These are phyloP conservation scores for Heliconius eleuchia DNA, from an alignment of 1,140 invertebrate genomes.

Conservation along the genomic window DNA sequence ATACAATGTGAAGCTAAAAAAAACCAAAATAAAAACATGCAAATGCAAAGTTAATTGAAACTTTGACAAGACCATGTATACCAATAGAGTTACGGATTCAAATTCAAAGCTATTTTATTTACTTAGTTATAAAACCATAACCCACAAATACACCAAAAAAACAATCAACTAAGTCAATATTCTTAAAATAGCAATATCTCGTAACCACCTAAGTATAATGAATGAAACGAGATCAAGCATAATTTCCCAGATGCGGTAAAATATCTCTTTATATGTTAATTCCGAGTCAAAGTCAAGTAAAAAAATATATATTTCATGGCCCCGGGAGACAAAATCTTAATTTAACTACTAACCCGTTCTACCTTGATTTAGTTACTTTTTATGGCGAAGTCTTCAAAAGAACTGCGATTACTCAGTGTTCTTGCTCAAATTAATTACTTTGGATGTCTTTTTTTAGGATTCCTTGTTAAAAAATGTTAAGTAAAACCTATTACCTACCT, in stretches of 20 bases:
- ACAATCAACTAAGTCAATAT: background rate
- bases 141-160: background rate
- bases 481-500: background rate
- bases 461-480: background rate
- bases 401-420: slow-evolving; percentile 24
- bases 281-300: slow-evolving; percentile 16
- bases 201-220: background rate
- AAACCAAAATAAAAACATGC: too few relatives aligned
- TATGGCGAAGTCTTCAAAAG: slow-evolving; percentile 3
- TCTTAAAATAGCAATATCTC: background rate
- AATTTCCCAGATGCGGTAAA: slow-evolving; percentile 18
- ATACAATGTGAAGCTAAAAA: too few relatives aligned
- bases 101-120: too few relatives aligned
- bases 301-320: slow-evolving; percentile 22
- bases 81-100: too few relatives aligned
- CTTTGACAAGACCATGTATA: too few relatives aligned
- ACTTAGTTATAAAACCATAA: background rate
- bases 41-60: too few relatives aligned
- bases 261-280: slow-evolving; percentile 31
- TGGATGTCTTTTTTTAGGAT: slow-evolving; percentile 17
- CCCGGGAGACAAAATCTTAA: slow-evolving; percentile 23
- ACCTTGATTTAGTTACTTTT: slow-evolving; percentile 28
- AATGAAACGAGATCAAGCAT: background rate
- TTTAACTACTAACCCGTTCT: slow-evolving; percentile 19
- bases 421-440: slow-evolving; percentile 29